Conservation (phyloP, 2,888 invertebrate genomes). For the Euspilapteryx auroguttella region DNA sequence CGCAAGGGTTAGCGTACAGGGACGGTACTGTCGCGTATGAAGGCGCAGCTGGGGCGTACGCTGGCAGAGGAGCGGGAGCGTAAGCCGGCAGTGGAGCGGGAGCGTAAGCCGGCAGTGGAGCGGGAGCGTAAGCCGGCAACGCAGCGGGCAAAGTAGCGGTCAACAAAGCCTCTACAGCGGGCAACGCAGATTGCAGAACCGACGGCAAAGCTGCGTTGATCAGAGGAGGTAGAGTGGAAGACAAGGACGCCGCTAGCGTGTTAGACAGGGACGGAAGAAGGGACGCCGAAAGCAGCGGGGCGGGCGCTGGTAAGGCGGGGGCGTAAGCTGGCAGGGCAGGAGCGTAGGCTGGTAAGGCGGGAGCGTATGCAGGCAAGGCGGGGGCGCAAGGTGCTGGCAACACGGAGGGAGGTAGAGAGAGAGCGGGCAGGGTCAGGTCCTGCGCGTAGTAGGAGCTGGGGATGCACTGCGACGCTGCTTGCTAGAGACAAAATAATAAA, state of each 20-base stretch:
- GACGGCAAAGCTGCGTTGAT: too few species aligned
- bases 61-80: conserved; percentile 2
- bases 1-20: conserved; percentile 3
- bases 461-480: conserved; percentile 4
- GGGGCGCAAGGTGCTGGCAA: conserved; percentile 9
- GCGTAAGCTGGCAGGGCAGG: conserved; percentile 9
- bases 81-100: background rate
- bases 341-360: background rate
- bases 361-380: conserved; percentile 7
- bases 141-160: too few species aligned
- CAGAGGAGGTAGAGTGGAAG: too few species aligned
- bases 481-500: background rate
- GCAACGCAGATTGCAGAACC: too few species aligned
- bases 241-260: too few species aligned
- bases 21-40: conserved; percentile 7
- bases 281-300: too few species aligned
- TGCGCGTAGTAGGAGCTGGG: too few species aligned
- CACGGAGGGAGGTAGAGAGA: too few species aligned
- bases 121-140: conserved; percentile 10
- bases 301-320: too few species aligned
- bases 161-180: too few species aligned
- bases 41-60: conserved; percentile 8
- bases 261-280: conserved; percentile 11
- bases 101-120: background rate
- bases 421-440: too few species aligned